Base-by-base conservation (phyloP, 1,140 invertebrate species). In the Tribolium madens region DNA sequence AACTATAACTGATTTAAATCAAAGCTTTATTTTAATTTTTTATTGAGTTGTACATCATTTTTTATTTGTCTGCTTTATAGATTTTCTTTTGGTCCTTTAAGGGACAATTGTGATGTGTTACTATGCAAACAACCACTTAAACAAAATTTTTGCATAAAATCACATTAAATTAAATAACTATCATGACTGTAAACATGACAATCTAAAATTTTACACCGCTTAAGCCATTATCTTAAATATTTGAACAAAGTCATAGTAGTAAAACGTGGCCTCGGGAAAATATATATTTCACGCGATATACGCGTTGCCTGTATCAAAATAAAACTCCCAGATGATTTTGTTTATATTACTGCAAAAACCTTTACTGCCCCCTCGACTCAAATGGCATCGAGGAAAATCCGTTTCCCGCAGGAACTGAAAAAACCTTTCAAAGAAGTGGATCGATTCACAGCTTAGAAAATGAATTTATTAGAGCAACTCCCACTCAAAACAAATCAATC, bases 341-440 rank as follows among this genome's bases (percentile, higher is more conserved):
- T 64, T 64, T 64, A 64, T 64, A 64, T 64, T 33, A 64, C 57
- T 64, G 57, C 31, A 64, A 64, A 64, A 64, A 64, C 57, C 57
- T 64, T 64, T 64, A 64, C 57, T 64, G 31, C 57, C 57, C 57
- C 12, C 57, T 31, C 21, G 57, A 36, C 57, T 64, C 57, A 64
- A 31, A 64, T 33, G 57, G 57, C 57, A 33, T 18, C 57, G 26
- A 36, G 57, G n/a, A 64, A 64, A 64, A 64, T 64, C 57, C 57
- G 21, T 64, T 12, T 64, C 57, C 57, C 57, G 3, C 57, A 33
- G 26, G 57, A 33, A 42, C 21, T 15, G 26, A n/a, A 33, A 26
- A 64, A 33, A 64, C 10, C 57, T 18, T 18, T 12, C 12, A 14
- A 15, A 33, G 17, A 64, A 64, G 26, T 13, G 7, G 14, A 64